phyloP scores from a whole-genome alignment of 2,888 invertebrate genomes.

The Reticulitermes lucifugus region DNA sequence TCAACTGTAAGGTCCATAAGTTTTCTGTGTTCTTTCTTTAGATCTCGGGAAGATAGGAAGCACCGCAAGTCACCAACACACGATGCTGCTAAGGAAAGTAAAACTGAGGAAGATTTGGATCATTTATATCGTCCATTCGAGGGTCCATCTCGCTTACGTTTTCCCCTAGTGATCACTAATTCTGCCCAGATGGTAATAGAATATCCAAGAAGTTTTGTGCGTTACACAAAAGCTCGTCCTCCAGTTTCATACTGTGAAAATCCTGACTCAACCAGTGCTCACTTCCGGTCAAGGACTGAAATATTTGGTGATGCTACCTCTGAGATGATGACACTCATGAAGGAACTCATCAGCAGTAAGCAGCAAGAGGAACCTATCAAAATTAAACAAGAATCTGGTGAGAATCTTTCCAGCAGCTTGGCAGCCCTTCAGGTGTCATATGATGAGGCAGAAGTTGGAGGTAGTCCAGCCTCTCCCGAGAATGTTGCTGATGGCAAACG shows the following conservation, averaged over 20 bases:
- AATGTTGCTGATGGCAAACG: conserved; percentile 24
- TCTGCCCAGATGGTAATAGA: conserved; percentile 38
- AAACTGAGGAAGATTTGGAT: conserved; percentile 36
- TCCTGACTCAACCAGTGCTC: conserved; percentile 39
- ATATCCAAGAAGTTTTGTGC: conserved; percentile 43
- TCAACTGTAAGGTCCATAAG: no score
- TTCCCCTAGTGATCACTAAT: conserved; percentile 45
- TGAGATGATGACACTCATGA: conserved; percentile 44
- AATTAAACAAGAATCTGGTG: conserved; percentile 25
- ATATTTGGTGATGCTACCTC: conserved; percentile 45
- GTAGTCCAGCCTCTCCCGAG: conserved; percentile 37
- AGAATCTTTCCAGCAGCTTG: conserved; percentile 44
- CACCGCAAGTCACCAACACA: conserved; percentile 26
- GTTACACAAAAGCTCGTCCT: conserved; percentile 46
- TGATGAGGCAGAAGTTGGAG: conserved; percentile 47
- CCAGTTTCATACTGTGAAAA: conserved; percentile 46
- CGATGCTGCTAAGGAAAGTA: conserved; percentile 39
- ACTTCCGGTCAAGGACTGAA: conserved; percentile 40
- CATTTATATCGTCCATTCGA: conserved; percentile 48
- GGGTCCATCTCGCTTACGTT: conserved; percentile 38
- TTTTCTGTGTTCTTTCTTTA: neutral
- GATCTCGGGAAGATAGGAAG: conserved; percentile 42
- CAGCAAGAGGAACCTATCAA: neutral
- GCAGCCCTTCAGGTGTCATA: conserved; percentile 48
- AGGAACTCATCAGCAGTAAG: conserved; percentile 41